A percentile compares a stretch with the other conserved stretches of the same genome.
phyloP scores from a whole-genome alignment of 2,113 vertebrate genomes.

The Charina bottae region DNA sequence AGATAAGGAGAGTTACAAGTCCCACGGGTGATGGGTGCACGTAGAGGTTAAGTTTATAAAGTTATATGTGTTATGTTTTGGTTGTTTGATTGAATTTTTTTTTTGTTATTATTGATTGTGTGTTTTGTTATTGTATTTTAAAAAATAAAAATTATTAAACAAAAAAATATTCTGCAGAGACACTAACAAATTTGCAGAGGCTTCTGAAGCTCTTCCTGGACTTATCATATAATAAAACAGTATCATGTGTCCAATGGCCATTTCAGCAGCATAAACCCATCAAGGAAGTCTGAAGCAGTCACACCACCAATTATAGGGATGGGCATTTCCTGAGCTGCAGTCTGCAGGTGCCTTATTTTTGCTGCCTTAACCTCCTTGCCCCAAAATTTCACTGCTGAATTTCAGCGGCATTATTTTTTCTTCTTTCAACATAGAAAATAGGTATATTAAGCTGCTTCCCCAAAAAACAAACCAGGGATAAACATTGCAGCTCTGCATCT shows the following conservation, averaged over 20 bases:
- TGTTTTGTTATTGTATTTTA: too few relatives aligned
- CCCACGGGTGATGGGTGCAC: too few relatives aligned
- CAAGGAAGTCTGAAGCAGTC: background rate
- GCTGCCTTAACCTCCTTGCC: background rate
- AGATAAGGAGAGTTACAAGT: too few relatives aligned
- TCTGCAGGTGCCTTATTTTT: background rate
- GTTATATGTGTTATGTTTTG: too few relatives aligned
- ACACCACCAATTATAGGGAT: background rate
- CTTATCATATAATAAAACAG: background rate
- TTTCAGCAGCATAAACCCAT: background rate
- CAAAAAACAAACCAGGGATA: background rate
- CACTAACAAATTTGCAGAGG: background rate
- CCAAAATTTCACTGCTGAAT: background rate
- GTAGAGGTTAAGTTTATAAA: too few relatives aligned
- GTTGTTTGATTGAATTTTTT: too few relatives aligned
- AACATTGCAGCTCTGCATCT: background rate
- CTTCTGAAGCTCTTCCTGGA: background rate
- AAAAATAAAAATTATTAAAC: background rate
- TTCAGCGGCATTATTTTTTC: background rate
- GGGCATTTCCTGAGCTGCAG: background rate
- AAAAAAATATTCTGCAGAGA: too few relatives aligned
- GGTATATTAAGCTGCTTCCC: background rate
- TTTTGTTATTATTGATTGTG: too few relatives aligned
- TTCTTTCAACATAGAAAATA: background rate
- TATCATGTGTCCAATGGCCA: background rate